Base-by-base conservation (phyloP, 2,888 invertebrate species). In the Baronia brevicornis region DNA sequence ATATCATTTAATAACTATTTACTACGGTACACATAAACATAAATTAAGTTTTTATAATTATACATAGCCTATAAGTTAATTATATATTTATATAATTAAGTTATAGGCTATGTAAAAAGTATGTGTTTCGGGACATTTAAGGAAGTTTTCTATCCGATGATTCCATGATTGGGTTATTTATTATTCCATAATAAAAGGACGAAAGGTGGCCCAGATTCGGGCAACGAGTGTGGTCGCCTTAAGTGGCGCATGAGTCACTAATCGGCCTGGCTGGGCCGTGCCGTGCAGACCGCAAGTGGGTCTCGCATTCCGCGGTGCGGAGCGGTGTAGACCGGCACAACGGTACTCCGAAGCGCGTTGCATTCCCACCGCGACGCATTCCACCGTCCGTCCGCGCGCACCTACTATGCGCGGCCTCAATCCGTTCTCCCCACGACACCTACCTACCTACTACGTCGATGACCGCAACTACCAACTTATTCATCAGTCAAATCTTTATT, bases 341-440 rank as follows among this genome's bases (percentile, higher is more conserved):
- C 84, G 84, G 84, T 82, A 84, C 80, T 78, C 65, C 52, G 61
- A 66, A 71, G n/a, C n/a, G n/a, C n/a, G n/a, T n/a, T 75, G 70
- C 80, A 77, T 80, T 79, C 78, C 73, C 78, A 79, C 73, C 72
- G 65, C 61, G 60, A 68, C 71, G 69, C 74, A 78, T 77, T 74
- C 75, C 79, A 68, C 63, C 55, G 61, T 51, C 50, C 53, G 43
- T 38, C 27, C 49, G 44, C 50, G 43, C 48, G 46, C 60, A 46
- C 43, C 44, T 59, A 51, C 58, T 54, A 54, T 52, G 61, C 68
- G 66, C 59, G 60, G 60, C 50, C 50, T 40, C 36, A 32, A 41
- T 41, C 10, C 10, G 2, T n/a, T 5, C n/a, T 21, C 28, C 13
- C 32, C 8, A 19, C 46, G 36, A 30, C 24, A 10, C 24, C 52